Evolutionary conservation across 1,140 invertebrate genomes (phyloP), one percentile per base, ranked within the genome.

Genomic region (Antheraea mylitta): DNA sequence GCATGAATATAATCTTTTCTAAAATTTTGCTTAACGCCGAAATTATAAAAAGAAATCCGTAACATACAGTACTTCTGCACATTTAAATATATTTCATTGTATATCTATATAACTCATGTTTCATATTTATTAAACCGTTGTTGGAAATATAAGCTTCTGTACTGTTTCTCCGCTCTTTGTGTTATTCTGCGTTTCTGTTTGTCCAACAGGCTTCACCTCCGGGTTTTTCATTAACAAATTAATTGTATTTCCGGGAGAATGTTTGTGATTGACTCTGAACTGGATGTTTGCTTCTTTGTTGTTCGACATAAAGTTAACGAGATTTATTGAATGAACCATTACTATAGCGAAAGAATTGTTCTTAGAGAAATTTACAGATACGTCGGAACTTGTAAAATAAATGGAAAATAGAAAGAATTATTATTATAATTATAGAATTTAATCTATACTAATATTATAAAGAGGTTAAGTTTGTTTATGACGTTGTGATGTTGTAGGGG

Each of bases 201-300:
- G 61, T 36, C 22, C 45, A 53, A n/a, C 8, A 63, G 9, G 61
- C 61, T 30, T 30, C 61, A n/a, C 37, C 59, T 36, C 59, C 11
- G 59, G 59, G 18, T 61, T 30, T 63, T 63, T 63, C 61, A 36
- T 63, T 63, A 63, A 63, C 61, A 63, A 63, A 63, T 63, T 63
- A 63, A 63, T 63, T 63, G 61, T 63, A 63, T 63, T 63, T 30
- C 61, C 11, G 61, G 5, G 30, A 30, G 18, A 63, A 63, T 22
- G 61, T 36, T 63, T 36, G 22, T 16, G 45, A 53, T 53, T 63
- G 61, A 63, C n/a, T 37, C 13, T 30, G 22, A 63, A 6, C 22
- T 13, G 59, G 16, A 16, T 53, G 11, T 53, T 53, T 53, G 18
- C 30, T 63, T 62, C 60, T 62, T 63, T 63, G 61, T 63, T n/a